These are phyloP conservation scores for Molorchus minor DNA, from an alignment of 2,888 invertebrate genomes.

Conservation along the genomic window DNA sequence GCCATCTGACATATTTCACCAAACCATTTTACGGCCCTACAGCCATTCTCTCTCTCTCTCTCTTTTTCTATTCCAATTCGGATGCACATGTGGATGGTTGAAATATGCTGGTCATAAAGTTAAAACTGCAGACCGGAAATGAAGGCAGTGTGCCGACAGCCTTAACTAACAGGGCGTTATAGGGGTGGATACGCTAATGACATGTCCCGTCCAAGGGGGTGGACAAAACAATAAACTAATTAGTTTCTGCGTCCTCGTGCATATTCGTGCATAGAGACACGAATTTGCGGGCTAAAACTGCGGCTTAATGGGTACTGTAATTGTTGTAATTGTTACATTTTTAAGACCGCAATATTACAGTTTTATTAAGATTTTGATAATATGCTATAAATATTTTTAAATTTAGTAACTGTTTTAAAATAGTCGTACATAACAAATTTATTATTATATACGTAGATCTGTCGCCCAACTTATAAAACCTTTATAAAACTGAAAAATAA, in stretches of 20 bases:
- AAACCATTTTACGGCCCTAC: slow-evolving; percentile 4
- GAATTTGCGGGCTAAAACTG: slow-evolving; percentile 1
- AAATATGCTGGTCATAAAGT: slow-evolving; percentile 33
- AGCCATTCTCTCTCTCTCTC: slow-evolving; percentile 1
- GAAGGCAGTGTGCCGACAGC: slow-evolving; percentile 41
- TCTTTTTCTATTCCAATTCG: slow-evolving; percentile 19
- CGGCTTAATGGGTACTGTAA: slow-evolving; percentile 2
- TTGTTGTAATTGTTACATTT: neutral
- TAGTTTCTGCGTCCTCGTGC: slow-evolving; percentile 33
- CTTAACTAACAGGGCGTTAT: slow-evolving; percentile 39
- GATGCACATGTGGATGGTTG: slow-evolving; percentile 22
- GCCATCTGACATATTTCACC: slow-evolving; percentile 6
- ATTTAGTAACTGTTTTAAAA: too few relatives aligned
- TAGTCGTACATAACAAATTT: too few relatives aligned
- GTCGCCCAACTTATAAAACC: too few relatives aligned
- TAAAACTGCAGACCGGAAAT: slow-evolving; percentile 46
- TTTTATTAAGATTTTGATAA: too few relatives aligned
- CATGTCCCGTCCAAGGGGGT: slow-evolving; percentile 39
- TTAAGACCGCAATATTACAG: neutral
- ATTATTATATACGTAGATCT: too few relatives aligned
- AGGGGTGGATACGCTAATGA: slow-evolving; percentile 41
- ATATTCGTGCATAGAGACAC: too few relatives aligned
- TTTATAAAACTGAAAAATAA: too few relatives aligned
- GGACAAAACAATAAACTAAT: slow-evolving; percentile 47
- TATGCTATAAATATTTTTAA: too few relatives aligned